phyloP scores from a whole-genome alignment of 2,888 invertebrate species.

The Drosophila testacea region DNA sequence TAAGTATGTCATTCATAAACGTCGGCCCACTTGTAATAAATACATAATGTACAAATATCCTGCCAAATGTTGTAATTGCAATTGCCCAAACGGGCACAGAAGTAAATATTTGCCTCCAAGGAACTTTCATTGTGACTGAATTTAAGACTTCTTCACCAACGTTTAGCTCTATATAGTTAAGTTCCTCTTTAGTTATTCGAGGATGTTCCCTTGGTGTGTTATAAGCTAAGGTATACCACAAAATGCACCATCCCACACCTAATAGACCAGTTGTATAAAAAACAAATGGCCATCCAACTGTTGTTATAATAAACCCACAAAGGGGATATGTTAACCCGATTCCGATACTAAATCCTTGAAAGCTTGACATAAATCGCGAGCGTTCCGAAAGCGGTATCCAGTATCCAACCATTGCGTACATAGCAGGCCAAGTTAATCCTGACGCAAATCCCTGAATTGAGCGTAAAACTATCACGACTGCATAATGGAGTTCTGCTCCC shows the following conservation, averaged over 20 bases:
- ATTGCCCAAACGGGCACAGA: constrained; percentile 90
- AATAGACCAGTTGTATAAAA: constrained; percentile 90
- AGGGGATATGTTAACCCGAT: constrained; percentile 90
- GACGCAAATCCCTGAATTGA: constrained; percentile 90
- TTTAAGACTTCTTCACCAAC: constrained; percentile 86
- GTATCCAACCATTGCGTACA: constrained; percentile 90
- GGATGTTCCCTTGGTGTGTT: constrained; percentile 90
- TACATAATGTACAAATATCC: constrained; percentile 91
- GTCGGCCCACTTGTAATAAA: constrained; percentile 90
- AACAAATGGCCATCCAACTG: constrained; percentile 89
- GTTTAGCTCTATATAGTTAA: constrained; percentile 88
- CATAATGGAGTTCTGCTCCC: constrained; percentile 88
- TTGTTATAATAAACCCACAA: constrained; percentile 89
- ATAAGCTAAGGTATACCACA: constrained; percentile 90
- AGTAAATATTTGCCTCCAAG: constrained; percentile 88
- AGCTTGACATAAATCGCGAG: constrained; percentile 91
- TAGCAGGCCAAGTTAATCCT: constrained; percentile 91
- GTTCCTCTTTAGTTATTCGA: constrained; percentile 88
- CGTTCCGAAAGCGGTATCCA: constrained; percentile 91
- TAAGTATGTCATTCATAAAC: constrained; percentile 90
- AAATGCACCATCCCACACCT: constrained; percentile 88
- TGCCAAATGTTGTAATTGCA: constrained; percentile 90
- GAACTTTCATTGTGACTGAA: constrained; percentile 86
- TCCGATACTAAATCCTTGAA: constrained; percentile 91
- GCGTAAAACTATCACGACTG: constrained; percentile 87